These are phyloP conservation scores for Propithecus perrieri DNA, from an alignment of 2,797 vertebrate species.

Conservation along the genomic window DNA sequence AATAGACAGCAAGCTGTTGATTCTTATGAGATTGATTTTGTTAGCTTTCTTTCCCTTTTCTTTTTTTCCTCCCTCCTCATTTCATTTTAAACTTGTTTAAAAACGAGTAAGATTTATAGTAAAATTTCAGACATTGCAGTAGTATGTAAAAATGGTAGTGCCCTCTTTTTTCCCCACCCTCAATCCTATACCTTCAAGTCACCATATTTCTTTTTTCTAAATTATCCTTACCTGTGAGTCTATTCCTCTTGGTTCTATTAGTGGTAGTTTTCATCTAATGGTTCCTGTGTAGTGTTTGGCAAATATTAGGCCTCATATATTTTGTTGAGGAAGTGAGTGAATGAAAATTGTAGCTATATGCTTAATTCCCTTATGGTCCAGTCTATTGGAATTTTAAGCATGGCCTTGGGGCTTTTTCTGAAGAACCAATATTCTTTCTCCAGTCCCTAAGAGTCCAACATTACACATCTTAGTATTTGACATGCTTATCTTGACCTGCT, in stretches of 20 bases:
- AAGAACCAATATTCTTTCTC: background rate
- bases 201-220: background rate
- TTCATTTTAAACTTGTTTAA: slow-evolving; percentile 21
- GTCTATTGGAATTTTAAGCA: background rate
- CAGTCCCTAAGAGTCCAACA: background rate
- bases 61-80: background rate
- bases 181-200: background rate
- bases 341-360: background rate
- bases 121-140: background rate
- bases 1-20: background rate
- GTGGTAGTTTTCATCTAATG: background rate
- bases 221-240: background rate
- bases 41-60: background rate
- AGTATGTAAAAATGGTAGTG: background rate
- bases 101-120: background rate
- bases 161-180: background rate
- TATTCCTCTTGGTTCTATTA: background rate
- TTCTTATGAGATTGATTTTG: background rate
- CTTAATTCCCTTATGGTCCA: background rate
- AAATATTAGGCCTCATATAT: background rate
- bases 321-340: background rate
- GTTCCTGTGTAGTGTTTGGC: background rate
- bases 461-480: background rate
- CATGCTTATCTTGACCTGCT: background rate
- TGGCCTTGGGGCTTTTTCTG: background rate